phyloP scores from a whole-genome alignment of 1,140 invertebrate genomes.

The Caerostris extrusa region DNA sequence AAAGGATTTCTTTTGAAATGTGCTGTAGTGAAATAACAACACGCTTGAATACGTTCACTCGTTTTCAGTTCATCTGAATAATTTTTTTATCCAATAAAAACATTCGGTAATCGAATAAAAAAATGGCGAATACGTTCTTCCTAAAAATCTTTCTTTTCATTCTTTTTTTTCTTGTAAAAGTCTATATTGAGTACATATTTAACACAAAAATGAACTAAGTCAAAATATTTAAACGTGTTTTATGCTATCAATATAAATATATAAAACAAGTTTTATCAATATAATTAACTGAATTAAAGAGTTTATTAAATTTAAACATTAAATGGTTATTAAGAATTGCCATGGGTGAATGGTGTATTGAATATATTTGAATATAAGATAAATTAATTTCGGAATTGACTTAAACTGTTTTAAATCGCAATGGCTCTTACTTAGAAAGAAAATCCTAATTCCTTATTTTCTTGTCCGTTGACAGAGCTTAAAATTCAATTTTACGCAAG shows the following conservation, averaged over 20 bases:
- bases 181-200: too few relatives aligned
- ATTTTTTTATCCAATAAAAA: slow-evolving; percentile 14
- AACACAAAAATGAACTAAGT: too few relatives aligned
- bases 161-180: too few relatives aligned
- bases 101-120: not conserved
- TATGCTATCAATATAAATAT: not conserved
- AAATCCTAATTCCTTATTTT: not conserved
- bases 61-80: not conserved
- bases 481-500: not conserved
- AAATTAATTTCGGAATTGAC: not conserved
- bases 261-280: not conserved
- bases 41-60: not conserved
- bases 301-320: too few relatives aligned
- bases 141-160: too few relatives aligned
- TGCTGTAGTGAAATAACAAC: not conserved
- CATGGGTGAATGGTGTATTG: too few relatives aligned
- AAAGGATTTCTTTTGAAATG: not conserved
- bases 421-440: not conserved
- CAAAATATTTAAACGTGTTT: too few relatives aligned
- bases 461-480: not conserved
- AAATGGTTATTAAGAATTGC: too few relatives aligned
- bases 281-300: too few relatives aligned
- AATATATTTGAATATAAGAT: too few relatives aligned
- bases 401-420: not conserved
- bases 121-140: not conserved